Percentiles rank a stretch among this genome's conserved stretches.
Conservation (phyloP, 2,113 vertebrate species). For the Pelodiscus sinensis region DNA sequence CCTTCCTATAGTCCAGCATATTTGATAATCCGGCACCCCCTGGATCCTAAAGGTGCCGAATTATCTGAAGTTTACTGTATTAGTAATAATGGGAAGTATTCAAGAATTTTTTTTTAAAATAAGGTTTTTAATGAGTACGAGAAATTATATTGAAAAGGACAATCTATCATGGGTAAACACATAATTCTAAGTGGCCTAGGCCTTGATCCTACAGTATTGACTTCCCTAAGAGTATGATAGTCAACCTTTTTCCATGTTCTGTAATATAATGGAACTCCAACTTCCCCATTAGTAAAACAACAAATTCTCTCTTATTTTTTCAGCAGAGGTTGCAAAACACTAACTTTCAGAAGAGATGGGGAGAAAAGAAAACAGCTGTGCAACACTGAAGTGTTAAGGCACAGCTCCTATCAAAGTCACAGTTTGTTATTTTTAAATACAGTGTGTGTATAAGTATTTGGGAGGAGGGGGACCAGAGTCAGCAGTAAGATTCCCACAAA, state of each 20-base stretch:
- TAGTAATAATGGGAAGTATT: background rate
- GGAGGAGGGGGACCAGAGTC: background rate
- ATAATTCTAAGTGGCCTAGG: background rate
- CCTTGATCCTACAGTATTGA: background rate
- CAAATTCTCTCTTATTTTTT: background rate
- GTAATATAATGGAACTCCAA: background rate
- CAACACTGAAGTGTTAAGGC: background rate
- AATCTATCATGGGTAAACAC: background rate
- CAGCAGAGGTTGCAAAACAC: background rate
- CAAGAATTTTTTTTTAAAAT: background rate
- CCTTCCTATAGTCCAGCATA: too few species aligned
- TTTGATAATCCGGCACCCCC: too few species aligned
- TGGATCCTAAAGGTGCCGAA: too few species aligned
- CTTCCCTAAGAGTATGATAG: background rate
- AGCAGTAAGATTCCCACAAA: background rate
- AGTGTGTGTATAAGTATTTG: background rate
- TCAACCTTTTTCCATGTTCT: background rate
- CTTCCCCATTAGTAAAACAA: background rate
- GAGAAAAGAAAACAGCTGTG: background rate
- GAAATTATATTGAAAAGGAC: background rate
- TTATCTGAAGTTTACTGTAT: too few species aligned
- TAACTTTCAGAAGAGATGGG: background rate
- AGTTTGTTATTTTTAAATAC: background rate
- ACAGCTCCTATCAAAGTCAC: background rate
- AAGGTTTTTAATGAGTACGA: background rate